phyloP scores from a whole-genome alignment of 2,113 vertebrate species.

The Triplophysa siluroides region DNA sequence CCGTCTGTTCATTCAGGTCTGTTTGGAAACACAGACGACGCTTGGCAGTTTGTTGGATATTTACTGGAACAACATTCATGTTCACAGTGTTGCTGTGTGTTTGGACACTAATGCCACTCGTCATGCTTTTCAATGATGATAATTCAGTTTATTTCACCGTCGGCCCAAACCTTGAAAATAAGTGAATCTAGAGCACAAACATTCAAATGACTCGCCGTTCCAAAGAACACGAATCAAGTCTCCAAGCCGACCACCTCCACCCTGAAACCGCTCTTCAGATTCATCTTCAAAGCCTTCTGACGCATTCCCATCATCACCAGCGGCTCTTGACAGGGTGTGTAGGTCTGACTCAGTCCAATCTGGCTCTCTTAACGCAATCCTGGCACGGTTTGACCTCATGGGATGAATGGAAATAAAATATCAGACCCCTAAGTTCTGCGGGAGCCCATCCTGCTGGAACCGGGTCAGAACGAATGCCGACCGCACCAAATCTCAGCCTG shows the following conservation, averaged over 20 bases:
- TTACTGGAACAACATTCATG: constrained; percentile 23
- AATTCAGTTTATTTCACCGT: not conserved
- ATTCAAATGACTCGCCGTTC: not conserved
- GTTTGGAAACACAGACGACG: not conserved
- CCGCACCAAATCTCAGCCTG: not conserved
- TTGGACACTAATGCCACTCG: constrained; percentile 42
- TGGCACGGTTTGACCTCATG: not conserved
- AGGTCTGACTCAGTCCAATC: no score
- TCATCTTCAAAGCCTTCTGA: not conserved
- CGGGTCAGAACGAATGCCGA: not conserved
- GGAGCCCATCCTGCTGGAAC: not conserved
- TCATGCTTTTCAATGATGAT: constrained; percentile 65
- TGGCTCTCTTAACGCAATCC: not conserved
- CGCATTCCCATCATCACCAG: not conserved
- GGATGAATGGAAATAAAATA: not conserved
- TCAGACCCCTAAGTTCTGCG: not conserved
- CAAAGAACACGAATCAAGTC: constrained; percentile 9
- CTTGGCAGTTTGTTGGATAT: not conserved
- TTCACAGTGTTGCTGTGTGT: not conserved
- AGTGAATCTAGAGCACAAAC: not conserved
- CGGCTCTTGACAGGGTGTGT: not conserved
- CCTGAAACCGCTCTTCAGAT: not conserved
- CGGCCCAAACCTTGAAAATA: not conserved
- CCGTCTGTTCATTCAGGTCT: not conserved
- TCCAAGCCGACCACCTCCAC: not conserved